Percentiles rank a stretch among this genome's conserved stretches.
phyloP scores from a whole-genome alignment of 2,888 invertebrate species.

The Girardia tigrina region DNA sequence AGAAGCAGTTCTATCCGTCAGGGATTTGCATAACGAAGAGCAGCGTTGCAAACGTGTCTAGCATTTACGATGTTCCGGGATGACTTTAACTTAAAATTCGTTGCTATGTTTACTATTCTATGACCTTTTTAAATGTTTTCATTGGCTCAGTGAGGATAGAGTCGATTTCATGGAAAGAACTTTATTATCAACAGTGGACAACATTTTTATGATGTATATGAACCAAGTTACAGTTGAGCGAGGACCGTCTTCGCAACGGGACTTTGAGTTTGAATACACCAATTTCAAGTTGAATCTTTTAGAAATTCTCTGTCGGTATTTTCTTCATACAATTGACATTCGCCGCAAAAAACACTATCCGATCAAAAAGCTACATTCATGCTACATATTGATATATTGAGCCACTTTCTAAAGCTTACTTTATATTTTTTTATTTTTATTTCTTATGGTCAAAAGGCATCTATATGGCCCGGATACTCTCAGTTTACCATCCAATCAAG shows the following conservation, averaged over 20 bases:
- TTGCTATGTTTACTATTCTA: conserved; percentile 83
- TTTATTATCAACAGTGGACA: too few species aligned
- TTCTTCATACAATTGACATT: conserved; percentile 71
- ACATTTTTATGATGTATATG: too few species aligned
- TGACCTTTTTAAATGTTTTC: conserved; percentile 94
- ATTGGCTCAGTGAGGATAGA: conserved; percentile 96
- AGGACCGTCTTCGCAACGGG: too few species aligned
- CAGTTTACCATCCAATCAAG: too few species aligned
- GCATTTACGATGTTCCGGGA: conserved; percentile 97
- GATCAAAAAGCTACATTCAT: conserved; percentile 95
- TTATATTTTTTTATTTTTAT: conserved; percentile 79
- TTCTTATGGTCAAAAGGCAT: conserved; percentile 90
- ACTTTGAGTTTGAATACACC: conserved; percentile 62
- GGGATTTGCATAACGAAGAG: conserved; percentile 98
- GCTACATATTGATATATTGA: conserved; percentile 82
- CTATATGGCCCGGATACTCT: too few species aligned
- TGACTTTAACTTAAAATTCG: conserved; percentile 86
- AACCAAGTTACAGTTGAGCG: too few species aligned
- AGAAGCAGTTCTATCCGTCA: conserved; percentile 97
- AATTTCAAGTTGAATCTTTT: conserved; percentile 79
- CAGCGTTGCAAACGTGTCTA: conserved; percentile 87
- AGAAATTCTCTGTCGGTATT: conserved; percentile 58
- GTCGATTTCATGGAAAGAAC: conserved; percentile 96
- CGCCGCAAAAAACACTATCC: conserved; percentile 89
- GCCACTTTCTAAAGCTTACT: conserved; percentile 61